phyloP scores from a whole-genome alignment of 1,140 invertebrate species.

The Apis laboriosa region DNA sequence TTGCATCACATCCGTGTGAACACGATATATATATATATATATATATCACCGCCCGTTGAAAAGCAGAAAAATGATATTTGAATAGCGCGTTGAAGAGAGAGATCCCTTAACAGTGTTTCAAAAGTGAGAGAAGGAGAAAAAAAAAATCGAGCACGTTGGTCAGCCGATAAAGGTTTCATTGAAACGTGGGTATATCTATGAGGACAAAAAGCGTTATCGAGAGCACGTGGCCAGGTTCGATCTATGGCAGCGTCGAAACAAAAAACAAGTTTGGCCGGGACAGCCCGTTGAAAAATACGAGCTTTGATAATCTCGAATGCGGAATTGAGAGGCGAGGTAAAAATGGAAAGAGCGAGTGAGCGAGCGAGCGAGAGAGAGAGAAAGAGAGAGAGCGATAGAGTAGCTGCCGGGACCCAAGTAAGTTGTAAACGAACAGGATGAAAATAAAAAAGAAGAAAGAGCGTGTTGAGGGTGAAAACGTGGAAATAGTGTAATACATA shows the following conservation, averaged over 20 bases:
- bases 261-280: not conserved
- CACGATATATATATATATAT: no score
- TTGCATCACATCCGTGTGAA: not conserved
- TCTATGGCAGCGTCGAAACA: not conserved
- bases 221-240: slow-evolving; percentile 7
- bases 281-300: slow-evolving; percentile 39
- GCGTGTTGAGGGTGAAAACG: not conserved
- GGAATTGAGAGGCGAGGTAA: slow-evolving; percentile 14
- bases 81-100: not conserved
- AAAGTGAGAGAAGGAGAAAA: not conserved
- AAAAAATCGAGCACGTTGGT: not conserved
- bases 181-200: slow-evolving; percentile 13
- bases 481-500: slow-evolving; percentile 38
- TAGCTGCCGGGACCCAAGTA: slow-evolving; percentile 22
- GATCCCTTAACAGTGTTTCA: not conserved
- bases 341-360: not conserved
- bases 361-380: not conserved
- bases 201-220: slow-evolving; percentile 21
- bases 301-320: slow-evolving; percentile 39
- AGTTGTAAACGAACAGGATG: slow-evolving; percentile 37
- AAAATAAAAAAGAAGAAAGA: not conserved
- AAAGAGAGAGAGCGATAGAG: not conserved
- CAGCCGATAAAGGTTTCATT: slow-evolving; percentile 35
- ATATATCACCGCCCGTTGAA: not conserved
- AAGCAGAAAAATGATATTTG: not conserved